A percentile compares a stretch with the other conserved stretches of the same genome.
Evolutionary conservation across 1,140 invertebrate genomes (phyloP).

Genomic region (Aphaenogaster floridana): DNA sequence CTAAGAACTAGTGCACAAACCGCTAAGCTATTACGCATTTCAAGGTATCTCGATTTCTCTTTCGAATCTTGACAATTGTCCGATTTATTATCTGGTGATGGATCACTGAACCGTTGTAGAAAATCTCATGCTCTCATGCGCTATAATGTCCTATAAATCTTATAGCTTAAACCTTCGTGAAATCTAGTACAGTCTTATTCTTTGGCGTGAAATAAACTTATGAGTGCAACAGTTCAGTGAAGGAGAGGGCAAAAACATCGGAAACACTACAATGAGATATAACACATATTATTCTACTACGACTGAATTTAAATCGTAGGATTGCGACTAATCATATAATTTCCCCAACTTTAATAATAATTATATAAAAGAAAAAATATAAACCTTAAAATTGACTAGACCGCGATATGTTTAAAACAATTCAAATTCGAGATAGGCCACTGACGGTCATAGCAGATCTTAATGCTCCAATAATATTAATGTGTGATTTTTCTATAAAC

Average conservation of each 20-base stretch:
- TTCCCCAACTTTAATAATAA: slow-evolving; percentile 10
- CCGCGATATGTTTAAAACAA: too few relatives aligned
- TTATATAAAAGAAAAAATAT: neutral
- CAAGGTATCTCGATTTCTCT: slow-evolving; percentile 25
- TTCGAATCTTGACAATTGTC: neutral
- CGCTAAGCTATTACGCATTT: neutral
- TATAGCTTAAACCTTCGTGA: slow-evolving; percentile 12
- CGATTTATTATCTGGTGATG: neutral
- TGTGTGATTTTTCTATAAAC: too few relatives aligned
- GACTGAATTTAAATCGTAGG: neutral
- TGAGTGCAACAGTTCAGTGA: neutral
- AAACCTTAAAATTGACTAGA: too few relatives aligned
- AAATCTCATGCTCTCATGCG: neutral
- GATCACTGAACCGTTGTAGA: slow-evolving; percentile 26
- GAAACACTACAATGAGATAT: neutral
- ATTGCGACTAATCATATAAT: neutral
- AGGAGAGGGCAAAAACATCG: slow-evolving; percentile 3
- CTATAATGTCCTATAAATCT: neutral
- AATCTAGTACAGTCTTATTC: slow-evolving; percentile 41
- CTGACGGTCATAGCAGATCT: too few relatives aligned
- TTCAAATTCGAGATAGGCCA: too few relatives aligned
- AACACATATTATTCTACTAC: neutral
- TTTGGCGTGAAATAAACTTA: neutral
- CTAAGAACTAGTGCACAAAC: neutral
- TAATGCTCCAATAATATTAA: too few relatives aligned